These are phyloP conservation scores for Mercenaria mercenaria DNA, from an alignment of 1,140 invertebrate genomes.

Conservation along the genomic window DNA sequence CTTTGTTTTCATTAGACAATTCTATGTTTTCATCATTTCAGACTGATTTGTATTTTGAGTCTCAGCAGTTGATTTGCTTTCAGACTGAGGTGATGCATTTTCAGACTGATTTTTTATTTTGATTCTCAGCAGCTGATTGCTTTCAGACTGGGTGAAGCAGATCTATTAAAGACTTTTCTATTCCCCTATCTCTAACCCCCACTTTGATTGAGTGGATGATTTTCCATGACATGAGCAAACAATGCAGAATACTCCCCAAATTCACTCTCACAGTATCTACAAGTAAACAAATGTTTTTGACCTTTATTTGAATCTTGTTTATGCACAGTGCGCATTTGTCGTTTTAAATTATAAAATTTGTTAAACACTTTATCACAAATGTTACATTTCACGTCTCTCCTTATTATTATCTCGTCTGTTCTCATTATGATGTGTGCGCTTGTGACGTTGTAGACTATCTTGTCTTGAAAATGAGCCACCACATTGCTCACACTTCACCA, in stretches of 20 bases:
- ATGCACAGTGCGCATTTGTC: background rate
- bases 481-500: too few relatives aligned
- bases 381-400: too few relatives aligned
- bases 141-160: background rate
- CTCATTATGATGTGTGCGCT: too few relatives aligned
- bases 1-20: background rate
- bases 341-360: background rate
- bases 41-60: background rate
- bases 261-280: conserved; percentile 5
- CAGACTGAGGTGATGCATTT: too few relatives aligned
- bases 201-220: conserved; percentile 37
- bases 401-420: too few relatives aligned
- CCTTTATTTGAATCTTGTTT: background rate
- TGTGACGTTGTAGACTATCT: too few relatives aligned
- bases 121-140: too few relatives aligned
- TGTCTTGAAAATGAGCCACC: too few relatives aligned
- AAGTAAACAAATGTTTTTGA: background rate
- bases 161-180: too few relatives aligned
- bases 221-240: conserved; percentile 11
- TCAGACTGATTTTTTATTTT: too few relatives aligned
- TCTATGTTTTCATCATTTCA: background rate
- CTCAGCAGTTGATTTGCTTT: too few relatives aligned
- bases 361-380: too few relatives aligned
- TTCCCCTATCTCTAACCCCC: background rate
- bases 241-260: background rate